A percentile compares a stretch with the other conserved stretches of the same genome.
Conservation (phyloP, 2,888 invertebrate genomes). For the Caenorhabditis sp. region DNA sequence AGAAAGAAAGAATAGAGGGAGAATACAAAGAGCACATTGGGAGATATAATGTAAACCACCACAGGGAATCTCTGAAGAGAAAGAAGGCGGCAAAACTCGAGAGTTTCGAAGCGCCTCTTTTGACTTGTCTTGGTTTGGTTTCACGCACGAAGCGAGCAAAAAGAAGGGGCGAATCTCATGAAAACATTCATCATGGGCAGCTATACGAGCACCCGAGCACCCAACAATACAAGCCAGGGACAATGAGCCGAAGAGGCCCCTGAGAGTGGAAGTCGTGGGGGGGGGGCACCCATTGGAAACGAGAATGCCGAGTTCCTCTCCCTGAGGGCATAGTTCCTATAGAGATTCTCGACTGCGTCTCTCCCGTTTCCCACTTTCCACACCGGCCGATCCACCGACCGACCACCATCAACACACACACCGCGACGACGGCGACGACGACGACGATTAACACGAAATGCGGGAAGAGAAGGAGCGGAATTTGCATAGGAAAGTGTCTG, state of each 20-base stretch:
- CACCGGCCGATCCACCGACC: slow-evolving; percentile 16
- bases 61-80: slow-evolving; percentile 23
- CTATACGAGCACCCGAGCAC: slow-evolving; percentile 43
- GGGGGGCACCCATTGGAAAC: slow-evolving; percentile 17
- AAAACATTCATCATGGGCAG: slow-evolving; percentile 60
- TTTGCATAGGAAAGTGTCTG: slow-evolving; percentile 55
- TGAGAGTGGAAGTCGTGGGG: too few relatives aligned
- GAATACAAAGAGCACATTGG: slow-evolving; percentile 14
- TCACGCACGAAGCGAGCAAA: slow-evolving; percentile 1
- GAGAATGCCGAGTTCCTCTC: slow-evolving; percentile 31
- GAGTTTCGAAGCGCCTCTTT: slow-evolving; percentile 19
- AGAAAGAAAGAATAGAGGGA: background rate
- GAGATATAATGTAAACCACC: slow-evolving; percentile 24
- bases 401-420: too few relatives aligned
- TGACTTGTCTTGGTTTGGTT: slow-evolving; percentile 10
- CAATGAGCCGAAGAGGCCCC: slow-evolving; percentile 38
- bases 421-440: too few relatives aligned
- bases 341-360: slow-evolving; percentile 9
- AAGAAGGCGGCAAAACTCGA: slow-evolving; percentile 33
- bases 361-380: background rate
- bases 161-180: slow-evolving; percentile 40
- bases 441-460: slow-evolving; percentile 52
- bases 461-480: slow-evolving; percentile 23
- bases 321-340: slow-evolving; percentile 49
- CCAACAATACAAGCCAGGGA: slow-evolving; percentile 53